phyloP scores from a whole-genome alignment of 2,888 invertebrate species.

The Megalurothrips usitatus region DNA sequence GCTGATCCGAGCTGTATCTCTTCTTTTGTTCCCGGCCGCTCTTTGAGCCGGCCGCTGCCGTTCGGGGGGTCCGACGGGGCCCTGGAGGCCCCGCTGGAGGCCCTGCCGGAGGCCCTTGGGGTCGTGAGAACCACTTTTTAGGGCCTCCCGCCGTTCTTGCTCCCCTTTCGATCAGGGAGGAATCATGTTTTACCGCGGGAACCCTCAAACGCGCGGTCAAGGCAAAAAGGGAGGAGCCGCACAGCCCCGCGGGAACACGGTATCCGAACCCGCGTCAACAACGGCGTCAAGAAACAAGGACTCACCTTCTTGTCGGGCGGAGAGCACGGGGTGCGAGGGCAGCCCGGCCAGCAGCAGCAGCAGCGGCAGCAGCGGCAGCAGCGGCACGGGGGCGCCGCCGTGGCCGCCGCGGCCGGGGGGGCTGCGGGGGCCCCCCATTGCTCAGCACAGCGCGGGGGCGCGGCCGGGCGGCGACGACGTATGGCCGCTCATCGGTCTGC shows the following conservation, averaged over 20 bases:
- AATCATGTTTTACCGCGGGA: too few species aligned
- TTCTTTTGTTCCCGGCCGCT: not conserved
- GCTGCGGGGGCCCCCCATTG: conserved; percentile 1
- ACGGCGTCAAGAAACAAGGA: not conserved
- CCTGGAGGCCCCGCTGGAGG: not conserved
- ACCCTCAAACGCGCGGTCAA: too few species aligned
- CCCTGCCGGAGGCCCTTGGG: not conserved
- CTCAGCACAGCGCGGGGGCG: not conserved
- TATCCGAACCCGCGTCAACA: too few species aligned
- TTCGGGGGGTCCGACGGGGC: not conserved
- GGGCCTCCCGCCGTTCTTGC: too few species aligned
- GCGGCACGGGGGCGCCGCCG: not conserved
- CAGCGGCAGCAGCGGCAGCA: conserved; percentile 6
- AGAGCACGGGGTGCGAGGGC: not conserved
- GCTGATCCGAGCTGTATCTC: not conserved
- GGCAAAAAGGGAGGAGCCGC: too few species aligned
- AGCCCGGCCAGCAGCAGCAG: not conserved
- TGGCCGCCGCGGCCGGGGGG: conserved; percentile 4
- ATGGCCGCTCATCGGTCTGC: not conserved
- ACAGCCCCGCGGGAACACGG: too few species aligned
- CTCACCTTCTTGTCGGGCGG: conserved; percentile 17
- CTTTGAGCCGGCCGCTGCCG: not conserved
- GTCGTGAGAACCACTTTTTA: too few species aligned
- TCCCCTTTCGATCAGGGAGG: too few species aligned
- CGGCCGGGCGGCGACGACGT: not conserved